Conservation (phyloP, 2,113 vertebrate genomes). For the Lota lota region DNA sequence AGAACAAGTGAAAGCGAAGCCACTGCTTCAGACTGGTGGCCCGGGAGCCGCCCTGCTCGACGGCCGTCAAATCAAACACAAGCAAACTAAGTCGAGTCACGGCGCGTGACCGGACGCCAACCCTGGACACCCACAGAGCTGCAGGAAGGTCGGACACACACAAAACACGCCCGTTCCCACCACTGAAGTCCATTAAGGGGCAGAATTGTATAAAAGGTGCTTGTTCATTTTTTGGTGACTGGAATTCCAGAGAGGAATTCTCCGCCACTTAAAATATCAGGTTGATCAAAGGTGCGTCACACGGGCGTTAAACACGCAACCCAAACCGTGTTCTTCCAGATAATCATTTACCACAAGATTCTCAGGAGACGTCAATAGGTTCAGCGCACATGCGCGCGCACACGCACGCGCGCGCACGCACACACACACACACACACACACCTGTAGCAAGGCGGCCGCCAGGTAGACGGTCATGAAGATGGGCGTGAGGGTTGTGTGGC, state of each 20-base stretch:
- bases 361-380: too few species aligned
- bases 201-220: neutral
- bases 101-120: constrained; percentile 8
- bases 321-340: too few species aligned
- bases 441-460: constrained; percentile 90
- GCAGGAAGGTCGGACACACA: constrained; percentile 4
- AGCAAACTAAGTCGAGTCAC: neutral
- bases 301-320: too few species aligned
- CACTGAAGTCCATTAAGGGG: neutral
- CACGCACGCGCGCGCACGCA: too few species aligned
- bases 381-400: too few species aligned
- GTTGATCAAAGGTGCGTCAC: too few species aligned
- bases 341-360: too few species aligned
- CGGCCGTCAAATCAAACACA: constrained; percentile 13
- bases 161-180: constrained; percentile 1
- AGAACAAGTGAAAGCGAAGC: constrained; percentile 12
- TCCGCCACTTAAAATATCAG: too few species aligned
- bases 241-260: too few species aligned
- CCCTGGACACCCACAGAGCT: neutral
- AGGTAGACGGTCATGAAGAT: constrained; percentile 90
- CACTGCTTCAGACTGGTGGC: constrained; percentile 14
- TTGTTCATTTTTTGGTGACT: too few species aligned
- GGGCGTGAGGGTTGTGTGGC: constrained; percentile 88
- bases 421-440: constrained; percentile 52
- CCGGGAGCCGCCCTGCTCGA: neutral